A percentile compares a stretch with the other conserved stretches of the same genome.
Evolutionary conservation across 2,888 invertebrate species (phyloP).

Genomic region (Ophioninae sp.): DNA sequence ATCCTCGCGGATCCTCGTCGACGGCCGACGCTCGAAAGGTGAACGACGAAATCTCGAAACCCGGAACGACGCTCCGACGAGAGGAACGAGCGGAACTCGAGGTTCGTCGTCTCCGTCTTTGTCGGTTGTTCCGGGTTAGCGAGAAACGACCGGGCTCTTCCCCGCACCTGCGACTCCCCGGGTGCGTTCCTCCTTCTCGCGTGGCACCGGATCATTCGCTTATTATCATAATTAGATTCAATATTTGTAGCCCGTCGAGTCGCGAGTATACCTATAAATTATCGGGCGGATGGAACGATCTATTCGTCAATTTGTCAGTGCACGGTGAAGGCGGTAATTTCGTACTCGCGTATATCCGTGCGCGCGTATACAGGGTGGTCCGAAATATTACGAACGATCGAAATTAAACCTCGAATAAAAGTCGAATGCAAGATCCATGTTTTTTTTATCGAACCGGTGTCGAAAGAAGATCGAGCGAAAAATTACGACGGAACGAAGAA

Average conservation of each 20-base stretch:
- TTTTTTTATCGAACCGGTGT: too few relatives aligned
- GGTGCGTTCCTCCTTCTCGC: constrained; percentile 65
- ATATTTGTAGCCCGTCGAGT: constrained; percentile 78
- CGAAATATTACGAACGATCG: not conserved
- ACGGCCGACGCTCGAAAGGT: not conserved
- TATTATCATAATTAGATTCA: constrained; percentile 79
- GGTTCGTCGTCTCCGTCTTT: not conserved
- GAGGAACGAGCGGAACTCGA: not conserved
- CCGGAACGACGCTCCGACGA: not conserved
- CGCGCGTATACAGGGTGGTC: not conserved
- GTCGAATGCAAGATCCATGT: too few relatives aligned
- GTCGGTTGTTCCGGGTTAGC: not conserved
- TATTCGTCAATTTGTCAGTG: constrained; percentile 68
- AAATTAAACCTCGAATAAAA: too few relatives aligned
- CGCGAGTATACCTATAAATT: constrained; percentile 70
- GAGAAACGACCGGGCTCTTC: constrained; percentile 40
- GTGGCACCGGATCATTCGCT: constrained; percentile 75
- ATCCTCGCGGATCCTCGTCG: constrained; percentile 4
- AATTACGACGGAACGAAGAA: too few relatives aligned
- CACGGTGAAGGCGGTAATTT: constrained; percentile 1
- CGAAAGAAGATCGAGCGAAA: too few relatives aligned
- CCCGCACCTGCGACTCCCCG: constrained; percentile 75
- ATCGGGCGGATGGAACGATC: constrained; percentile 65
- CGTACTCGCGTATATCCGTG: not conserved
- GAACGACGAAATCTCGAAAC: not conserved